These are phyloP conservation scores for Myoxocephalus aenaeus DNA, from an alignment of 2,797 vertebrate genomes.

Conservation along the genomic window DNA sequence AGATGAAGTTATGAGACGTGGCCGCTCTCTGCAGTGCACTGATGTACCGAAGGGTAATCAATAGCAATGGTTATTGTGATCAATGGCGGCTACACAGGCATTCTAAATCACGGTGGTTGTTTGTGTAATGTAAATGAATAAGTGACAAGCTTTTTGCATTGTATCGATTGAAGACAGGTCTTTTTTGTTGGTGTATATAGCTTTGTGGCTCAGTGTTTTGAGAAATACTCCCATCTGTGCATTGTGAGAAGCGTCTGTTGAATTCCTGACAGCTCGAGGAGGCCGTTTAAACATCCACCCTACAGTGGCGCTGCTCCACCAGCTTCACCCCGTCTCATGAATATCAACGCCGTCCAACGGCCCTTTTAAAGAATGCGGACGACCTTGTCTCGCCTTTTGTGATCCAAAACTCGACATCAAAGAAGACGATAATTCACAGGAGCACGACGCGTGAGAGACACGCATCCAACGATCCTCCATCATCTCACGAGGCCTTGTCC, in stretches of 20 bases:
- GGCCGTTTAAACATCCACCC: constrained; percentile 24
- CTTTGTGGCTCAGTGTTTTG: constrained; percentile 18
- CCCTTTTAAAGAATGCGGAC: background rate
- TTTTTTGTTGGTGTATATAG: constrained; percentile 33
- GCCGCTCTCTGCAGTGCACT: no score
- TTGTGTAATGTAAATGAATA: constrained; percentile 10
- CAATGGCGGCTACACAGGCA: background rate
- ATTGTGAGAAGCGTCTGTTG: constrained; percentile 48
- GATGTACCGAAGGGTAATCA: no score
- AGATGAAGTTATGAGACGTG: background rate
- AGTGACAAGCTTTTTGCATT: background rate
- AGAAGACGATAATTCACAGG: background rate
- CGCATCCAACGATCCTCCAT: constrained; percentile 1
- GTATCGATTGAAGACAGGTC: constrained; percentile 19
- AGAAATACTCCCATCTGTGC: constrained; percentile 53
- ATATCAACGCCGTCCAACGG: background rate
- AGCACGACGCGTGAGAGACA: constrained; percentile 1
- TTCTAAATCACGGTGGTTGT: background rate
- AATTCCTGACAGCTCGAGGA: constrained; percentile 45
- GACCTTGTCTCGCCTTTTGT: background rate
- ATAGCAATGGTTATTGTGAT: background rate
- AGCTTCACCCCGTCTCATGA: background rate
- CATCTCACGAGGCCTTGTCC: constrained; percentile 23
- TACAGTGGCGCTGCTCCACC: background rate
- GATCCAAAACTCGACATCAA: constrained; percentile 1